phyloP scores from a whole-genome alignment of 2,113 vertebrate species.

The Lophotis ruficrista region DNA sequence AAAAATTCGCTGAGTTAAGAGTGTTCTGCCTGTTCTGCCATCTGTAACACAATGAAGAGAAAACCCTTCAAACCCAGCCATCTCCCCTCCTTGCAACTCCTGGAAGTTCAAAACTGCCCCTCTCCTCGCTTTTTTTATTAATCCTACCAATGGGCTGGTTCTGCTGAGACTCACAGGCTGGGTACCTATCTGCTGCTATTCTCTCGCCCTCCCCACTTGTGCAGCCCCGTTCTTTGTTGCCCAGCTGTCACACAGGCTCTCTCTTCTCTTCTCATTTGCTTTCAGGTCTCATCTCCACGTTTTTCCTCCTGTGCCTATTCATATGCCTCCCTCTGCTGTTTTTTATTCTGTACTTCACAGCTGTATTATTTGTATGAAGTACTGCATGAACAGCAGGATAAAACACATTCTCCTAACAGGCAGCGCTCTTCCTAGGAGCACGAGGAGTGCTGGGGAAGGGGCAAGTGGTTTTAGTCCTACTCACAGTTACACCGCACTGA shows the following conservation, averaged over 20 bases:
- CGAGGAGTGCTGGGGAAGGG: not conserved
- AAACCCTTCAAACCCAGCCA: accelerated
- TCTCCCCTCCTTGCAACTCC: not conserved
- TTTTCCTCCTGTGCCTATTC: not conserved
- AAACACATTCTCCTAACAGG: not conserved
- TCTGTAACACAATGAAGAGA: accelerated
- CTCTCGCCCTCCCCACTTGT: not conserved
- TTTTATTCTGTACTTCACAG: not conserved
- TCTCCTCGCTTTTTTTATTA: not conserved
- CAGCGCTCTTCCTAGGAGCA: not conserved
- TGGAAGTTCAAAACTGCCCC: not conserved
- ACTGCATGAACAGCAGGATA: not conserved
- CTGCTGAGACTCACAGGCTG: not conserved
- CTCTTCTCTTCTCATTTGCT: not conserved
- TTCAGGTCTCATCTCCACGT: not conserved
- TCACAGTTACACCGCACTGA: not conserved
- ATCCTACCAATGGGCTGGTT: not conserved
- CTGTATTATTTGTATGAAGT: not conserved
- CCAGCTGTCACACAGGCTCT: accelerated
- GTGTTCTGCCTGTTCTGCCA: not conserved
- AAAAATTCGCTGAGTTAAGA: not conserved
- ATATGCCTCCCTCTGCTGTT: not conserved
- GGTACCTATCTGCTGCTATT: not conserved
- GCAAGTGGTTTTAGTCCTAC: not conserved
- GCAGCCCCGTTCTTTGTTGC: not conserved